Evolutionary conservation across 2,888 invertebrate genomes (phyloP), one percentile per base, ranked within the genome.

Genomic region (Saturnia japonica): DNA sequence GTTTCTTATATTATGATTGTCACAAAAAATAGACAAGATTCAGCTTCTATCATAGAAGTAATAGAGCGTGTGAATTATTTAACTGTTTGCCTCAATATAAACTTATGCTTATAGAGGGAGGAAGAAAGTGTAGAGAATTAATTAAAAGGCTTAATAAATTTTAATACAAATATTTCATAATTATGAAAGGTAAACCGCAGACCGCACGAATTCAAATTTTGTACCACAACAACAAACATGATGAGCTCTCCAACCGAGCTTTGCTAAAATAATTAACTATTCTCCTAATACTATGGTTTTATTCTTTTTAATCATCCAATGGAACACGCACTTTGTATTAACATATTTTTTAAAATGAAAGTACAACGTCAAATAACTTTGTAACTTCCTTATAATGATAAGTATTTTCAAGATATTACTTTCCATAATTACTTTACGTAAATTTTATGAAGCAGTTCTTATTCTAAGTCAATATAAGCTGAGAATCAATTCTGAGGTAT

Each of bases 181-280:
- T 60, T 6, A 19, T 19, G 1, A 60, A 28, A 60, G 28, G 14
- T 28, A 60, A 9, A 8, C 1, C 57, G 1, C 25, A 12, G 25
- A 14, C 25, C 57, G 57, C 25, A 60, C 28, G 7, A 28, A 3
- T 14, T 43, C 0, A 19, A n/a, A 40, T 40, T 54, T 80, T 80
- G 74, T 22, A 78, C 79, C 82, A 76, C 71, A 70, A 60, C 68
- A 71, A 72, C 68, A 70, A 75, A 72, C 71, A 73, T 80, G 81
- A 83, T 80, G 84, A 82, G 80, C 78, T 78, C 80, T 79, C 72
- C 77, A 74, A 74, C 77, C 73, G 68, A 71, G 80, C 77, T 77
- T 73, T 73, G 79, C 80, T 82, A 80, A 82, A 82, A 81, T 83
- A 84, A 84, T 83, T 82, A 84, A 82, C 79, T 80, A 76, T 79